A percentile compares a stretch with the other conserved stretches of the same genome.
phyloP scores from a whole-genome alignment of 2,113 vertebrate species.

The Balaenoptera acutorostrata region DNA sequence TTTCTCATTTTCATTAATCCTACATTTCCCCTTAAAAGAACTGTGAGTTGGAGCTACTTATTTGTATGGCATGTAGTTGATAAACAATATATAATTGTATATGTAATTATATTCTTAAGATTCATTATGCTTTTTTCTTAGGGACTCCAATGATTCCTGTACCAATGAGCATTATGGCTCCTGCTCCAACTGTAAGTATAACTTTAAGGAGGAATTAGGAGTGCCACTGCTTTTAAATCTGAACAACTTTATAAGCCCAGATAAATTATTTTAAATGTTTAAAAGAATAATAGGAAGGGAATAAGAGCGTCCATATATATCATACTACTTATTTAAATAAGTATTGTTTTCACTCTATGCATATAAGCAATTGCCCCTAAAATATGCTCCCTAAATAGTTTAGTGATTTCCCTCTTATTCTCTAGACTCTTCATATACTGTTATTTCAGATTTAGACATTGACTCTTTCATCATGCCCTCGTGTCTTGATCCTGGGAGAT shows the following conservation, averaged over 20 bases:
- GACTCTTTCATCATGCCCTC: background rate
- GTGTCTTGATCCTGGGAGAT: background rate
- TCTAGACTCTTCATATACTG: background rate
- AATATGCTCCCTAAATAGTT: background rate
- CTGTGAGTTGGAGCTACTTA: background rate
- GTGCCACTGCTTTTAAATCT: background rate
- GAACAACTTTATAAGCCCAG: background rate
- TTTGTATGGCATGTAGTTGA: background rate
- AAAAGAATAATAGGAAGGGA: background rate
- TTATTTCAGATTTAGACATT: background rate
- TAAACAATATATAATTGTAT: background rate
- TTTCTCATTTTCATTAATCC: slow-evolving; percentile 6
- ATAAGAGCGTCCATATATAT: background rate
- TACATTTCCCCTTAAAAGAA: background rate
- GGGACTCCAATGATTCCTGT: slow-evolving; percentile 98
- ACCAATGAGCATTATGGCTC: slow-evolving; percentile 97
- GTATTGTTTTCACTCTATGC: background rate
- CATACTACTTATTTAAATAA: background rate
- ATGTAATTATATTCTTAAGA: background rate
- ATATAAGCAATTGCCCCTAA: background rate
- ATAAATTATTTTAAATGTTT: background rate
- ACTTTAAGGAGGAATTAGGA: background rate
- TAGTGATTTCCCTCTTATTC: background rate
- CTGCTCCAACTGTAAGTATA: slow-evolving; percentile 88
- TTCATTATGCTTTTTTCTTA: slow-evolving; percentile 64